phyloP scores from a whole-genome alignment of 2,113 vertebrate genomes.

The Cyphomyrus discorhynchus region DNA sequence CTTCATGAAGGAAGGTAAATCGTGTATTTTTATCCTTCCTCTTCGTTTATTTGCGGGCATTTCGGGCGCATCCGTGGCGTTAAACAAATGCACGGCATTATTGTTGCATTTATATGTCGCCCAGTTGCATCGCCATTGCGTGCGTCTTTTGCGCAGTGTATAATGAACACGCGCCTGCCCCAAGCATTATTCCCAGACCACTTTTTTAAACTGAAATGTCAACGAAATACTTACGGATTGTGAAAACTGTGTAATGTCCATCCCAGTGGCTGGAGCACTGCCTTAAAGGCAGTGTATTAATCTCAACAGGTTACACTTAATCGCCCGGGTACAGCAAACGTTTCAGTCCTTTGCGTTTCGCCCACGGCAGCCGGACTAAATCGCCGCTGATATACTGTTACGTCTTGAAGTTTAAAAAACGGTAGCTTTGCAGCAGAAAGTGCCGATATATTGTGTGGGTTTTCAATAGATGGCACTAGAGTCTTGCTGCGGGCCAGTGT shows the following conservation, averaged over 20 bases:
- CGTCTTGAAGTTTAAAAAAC: background rate
- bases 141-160: background rate
- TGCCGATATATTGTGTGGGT: conserved; percentile 37
- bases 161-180: background rate
- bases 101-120: background rate
- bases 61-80: background rate
- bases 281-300: background rate
- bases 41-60: background rate
- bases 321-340: background rate
- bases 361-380: background rate
- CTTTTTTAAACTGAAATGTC: background rate
- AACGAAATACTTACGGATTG: background rate
- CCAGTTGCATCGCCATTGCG: background rate
- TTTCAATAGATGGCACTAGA: conserved; percentile 76
- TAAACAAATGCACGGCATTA: background rate
- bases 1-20: conserved; percentile 82
- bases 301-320: conserved; percentile 14
- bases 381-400: background rate
- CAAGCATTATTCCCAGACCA: background rate
- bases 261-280: background rate
- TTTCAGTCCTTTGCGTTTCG: background rate
- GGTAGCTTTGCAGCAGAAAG: background rate
- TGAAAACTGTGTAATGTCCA: background rate
- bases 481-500: conserved; percentile 57
- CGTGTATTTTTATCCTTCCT: conserved; percentile 7